Base-by-base conservation (phyloP, 2,888 invertebrate genomes). In the Polietes domitor region DNA sequence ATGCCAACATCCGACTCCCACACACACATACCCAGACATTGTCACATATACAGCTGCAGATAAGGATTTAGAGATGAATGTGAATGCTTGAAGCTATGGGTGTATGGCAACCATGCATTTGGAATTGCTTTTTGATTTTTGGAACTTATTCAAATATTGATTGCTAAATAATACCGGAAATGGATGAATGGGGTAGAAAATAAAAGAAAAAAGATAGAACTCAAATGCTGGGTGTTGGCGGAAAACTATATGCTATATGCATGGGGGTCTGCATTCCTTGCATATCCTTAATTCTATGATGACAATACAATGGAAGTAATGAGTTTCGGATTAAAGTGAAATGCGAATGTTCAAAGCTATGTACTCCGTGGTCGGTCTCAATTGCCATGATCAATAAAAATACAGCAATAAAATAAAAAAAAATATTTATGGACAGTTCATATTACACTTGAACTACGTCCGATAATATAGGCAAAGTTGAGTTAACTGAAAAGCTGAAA, bases 131-230 rank as follows among this genome's bases (percentile, higher is more conserved):
- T 70, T 68, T 61, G 61, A 43, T 55, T 78, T 72, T 82, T 82
- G 75, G 78, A 76, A 72, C 55, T 47, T n/a, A 72, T 76, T 76
- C 75, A 79, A 82, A 72, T 79, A 79, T 78, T 82, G 78, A 79
- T 82, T 82, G 65, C 61, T 61, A 63, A 71, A 71, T 55, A 75
- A 75, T 63, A 65, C 32, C 72, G 58, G 75, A 79, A 76, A 76
- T 79, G 75, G 74, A 5, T 32, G 32, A 32, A 32, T 32, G 70
- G n/a, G 17, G 28, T 50, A 50, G 4, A 50, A 53, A 28, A 32
- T 28, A 72, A 37, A 37, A 65, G n/a, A 37, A 37, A 21, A 7
- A 65, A 7, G 37, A 37, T 9, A 19, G 41, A 17, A n/a, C 9
- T 41, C 41, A 41, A 32, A 32, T 32, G 32, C 32, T 7, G n/a